Conservation (phyloP, 2,797 vertebrate genomes). For the Pseudomugil tenellus region DNA sequence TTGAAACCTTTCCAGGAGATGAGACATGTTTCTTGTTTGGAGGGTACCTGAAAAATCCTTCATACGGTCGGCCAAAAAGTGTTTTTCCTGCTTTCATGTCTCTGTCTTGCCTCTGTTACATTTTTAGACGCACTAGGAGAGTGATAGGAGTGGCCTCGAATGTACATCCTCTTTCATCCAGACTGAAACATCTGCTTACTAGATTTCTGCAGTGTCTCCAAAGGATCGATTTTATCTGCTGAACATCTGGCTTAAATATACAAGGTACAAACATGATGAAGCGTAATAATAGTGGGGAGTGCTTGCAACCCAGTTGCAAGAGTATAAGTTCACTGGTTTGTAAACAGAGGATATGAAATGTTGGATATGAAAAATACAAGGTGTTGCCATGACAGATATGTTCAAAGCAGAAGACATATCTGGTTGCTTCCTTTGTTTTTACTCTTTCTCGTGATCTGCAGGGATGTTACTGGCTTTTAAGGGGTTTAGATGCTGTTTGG, state of each 20-base stretch:
- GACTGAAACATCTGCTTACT: neutral
- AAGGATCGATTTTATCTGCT: neutral
- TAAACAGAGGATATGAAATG: neutral
- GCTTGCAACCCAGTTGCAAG: neutral
- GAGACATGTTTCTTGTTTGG: constrained; percentile 60
- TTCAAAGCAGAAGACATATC: too few species aligned
- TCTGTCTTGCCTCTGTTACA: constrained; percentile 16
- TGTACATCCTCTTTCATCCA: neutral
- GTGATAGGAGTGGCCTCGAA: neutral
- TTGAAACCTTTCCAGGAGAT: constrained; percentile 60
- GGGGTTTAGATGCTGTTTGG: too few species aligned
- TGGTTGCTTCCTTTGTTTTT: too few species aligned
- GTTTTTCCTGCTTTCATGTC: constrained; percentile 23
- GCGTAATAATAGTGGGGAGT: neutral
- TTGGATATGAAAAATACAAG: too few species aligned
- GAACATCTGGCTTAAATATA: constrained; percentile 5
- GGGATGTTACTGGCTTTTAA: too few species aligned
- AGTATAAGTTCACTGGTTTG: neutral
- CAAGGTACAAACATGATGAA: neutral
- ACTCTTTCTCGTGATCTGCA: too few species aligned
- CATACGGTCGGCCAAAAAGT: constrained; percentile 7
- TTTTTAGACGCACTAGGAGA: constrained; percentile 13
- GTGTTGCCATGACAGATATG: too few species aligned
- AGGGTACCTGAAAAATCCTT: constrained; percentile 47
- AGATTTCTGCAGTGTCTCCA: neutral